Base-by-base conservation (phyloP, 2,888 invertebrate species). In the Spisula subtruncata region DNA sequence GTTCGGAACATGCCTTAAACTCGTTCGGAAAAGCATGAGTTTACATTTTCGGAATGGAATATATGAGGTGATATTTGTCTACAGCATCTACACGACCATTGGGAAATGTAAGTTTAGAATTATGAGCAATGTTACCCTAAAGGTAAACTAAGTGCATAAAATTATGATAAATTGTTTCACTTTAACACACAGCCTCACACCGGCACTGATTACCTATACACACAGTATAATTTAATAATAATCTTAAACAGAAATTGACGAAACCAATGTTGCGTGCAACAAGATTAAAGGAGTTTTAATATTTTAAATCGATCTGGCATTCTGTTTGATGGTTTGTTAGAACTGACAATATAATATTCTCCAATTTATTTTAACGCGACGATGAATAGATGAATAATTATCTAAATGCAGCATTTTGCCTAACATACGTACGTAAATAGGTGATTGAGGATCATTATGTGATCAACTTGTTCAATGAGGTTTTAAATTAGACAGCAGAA, bases 241-340 rank as follows among this genome's bases (percentile, higher is more conserved):
- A n/a, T 66, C n/a, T n/a, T 25, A 25, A 25, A 66, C n/a, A 25
- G 25, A 75, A 14, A 84, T 75, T 75, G 29, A 32, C 84, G 20
- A 35, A 66, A 29, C 32, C 84, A 75, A 46, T 84, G 71, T 75
- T 16, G 84, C 84, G 75, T 71, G 16, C 35, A 51, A 29, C 48
- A 75, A 41, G 84, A 84, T 84, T 84, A 75, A 84, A 71, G 66
- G 66, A n/a, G 75, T 75, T 75, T 75, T 16, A 75, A 35, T 18
- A 32, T 14, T 75, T 75, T 75, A 35, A 18, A 35, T 75, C 35
- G 32, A 75, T 75, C 35, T 18, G 10, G 75, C 18, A 18, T 29
- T 14, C 32, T 75, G 60, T 75, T 75, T 75, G 75, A 75, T 75
- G 75, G 2, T 75, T 75, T 6, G 8, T 75, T 18, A 32, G 18